Evolutionary conservation across 2,113 vertebrate genomes (phyloP).

Genomic region (Leptosomus discolor): DNA sequence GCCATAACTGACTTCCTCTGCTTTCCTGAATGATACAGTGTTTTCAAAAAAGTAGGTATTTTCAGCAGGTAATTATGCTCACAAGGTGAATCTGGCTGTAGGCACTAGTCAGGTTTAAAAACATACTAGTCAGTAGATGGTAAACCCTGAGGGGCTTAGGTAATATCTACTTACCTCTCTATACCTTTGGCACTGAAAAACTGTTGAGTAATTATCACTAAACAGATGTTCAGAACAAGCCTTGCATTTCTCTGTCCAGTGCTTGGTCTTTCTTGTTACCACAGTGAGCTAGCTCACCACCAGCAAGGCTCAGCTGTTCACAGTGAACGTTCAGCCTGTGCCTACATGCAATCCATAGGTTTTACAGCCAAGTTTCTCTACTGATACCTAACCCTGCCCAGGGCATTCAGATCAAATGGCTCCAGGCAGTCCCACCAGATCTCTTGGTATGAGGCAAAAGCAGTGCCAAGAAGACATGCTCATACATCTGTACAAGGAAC

Average conservation of each 20-base stretch:
- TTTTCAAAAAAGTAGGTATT: background rate
- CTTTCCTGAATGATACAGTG: background rate
- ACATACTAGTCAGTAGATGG: background rate
- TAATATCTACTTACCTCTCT: background rate
- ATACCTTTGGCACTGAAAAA: background rate
- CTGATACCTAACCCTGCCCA: background rate
- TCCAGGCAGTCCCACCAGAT: background rate
- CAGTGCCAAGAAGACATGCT: background rate
- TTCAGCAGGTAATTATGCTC: background rate
- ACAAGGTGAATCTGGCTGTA: background rate
- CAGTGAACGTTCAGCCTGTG: background rate
- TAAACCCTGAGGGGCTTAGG: background rate
- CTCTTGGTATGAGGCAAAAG: background rate
- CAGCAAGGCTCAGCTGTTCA: background rate
- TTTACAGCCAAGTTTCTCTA: background rate
- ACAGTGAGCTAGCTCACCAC: background rate
- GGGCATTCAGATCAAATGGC: background rate
- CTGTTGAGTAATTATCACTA: background rate
- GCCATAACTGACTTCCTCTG: background rate
- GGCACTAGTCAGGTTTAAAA: background rate
- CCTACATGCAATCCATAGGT: background rate
- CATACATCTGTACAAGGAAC: background rate
- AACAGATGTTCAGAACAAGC: background rate
- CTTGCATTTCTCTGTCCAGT: background rate
- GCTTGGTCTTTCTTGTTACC: background rate